Conservation (phyloP, 2,113 vertebrate species). For the Brienomyrus longianalis region DNA sequence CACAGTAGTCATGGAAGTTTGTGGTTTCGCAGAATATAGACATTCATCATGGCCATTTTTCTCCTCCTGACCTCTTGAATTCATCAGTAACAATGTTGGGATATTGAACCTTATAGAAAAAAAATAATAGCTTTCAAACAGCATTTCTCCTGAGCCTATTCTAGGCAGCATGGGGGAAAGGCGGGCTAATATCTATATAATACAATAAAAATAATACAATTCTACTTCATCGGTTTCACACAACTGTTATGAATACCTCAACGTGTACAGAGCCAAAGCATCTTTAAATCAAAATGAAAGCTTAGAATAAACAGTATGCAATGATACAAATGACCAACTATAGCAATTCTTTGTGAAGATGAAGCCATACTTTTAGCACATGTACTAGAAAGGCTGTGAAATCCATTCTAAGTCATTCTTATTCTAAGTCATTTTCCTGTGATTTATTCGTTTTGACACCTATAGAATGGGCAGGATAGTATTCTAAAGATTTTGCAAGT, state of each 20-base stretch:
- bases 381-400: background rate
- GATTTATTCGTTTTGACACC: background rate
- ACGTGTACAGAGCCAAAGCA: background rate
- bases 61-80: background rate
- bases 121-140: background rate
- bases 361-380: background rate
- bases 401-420: conserved; percentile 2
- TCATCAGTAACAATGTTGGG: background rate
- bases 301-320: background rate
- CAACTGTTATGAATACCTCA: background rate
- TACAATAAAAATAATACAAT: background rate
- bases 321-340: background rate
- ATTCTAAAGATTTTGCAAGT: background rate
- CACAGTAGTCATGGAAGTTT: background rate
- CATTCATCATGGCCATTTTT: background rate
- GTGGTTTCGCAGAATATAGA: background rate
- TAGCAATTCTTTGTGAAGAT: background rate
- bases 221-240: background rate
- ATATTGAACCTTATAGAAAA: background rate
- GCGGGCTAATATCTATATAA: background rate
- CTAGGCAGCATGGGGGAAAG: background rate
- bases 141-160: background rate
- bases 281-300: background rate
- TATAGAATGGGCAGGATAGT: background rate
- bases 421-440: background rate